Evolutionary conservation across 2,797 vertebrate genomes (phyloP), one percentile per base, ranked within the genome.

Genomic region (Sitta carolinensis): DNA sequence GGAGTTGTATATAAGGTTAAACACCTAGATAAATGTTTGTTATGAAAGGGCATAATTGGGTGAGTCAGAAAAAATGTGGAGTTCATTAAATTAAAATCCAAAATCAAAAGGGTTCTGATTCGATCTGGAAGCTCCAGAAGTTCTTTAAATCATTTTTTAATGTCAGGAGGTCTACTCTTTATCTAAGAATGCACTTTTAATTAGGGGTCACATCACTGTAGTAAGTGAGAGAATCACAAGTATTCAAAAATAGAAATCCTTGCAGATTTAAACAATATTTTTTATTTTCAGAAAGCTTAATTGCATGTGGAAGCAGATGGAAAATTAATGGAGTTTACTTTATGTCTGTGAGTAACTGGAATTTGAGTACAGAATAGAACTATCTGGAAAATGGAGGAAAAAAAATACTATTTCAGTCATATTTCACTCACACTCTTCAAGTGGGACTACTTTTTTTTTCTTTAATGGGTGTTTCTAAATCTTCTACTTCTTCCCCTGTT

Each of bases 241-340:
- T 82, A 61, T 62, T 92, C 0, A 1, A 80, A 95, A 95, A 80
- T 55, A 93, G 36, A 89, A 92, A 82, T 63, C 47, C 62, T 89
- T 95, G 20, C 51, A 85, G 30, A 77, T 90, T 89, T 87, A 34
- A 40, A 45, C 50, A 89, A 51, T 80, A 89, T 68, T 75, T 13
- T 90, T 94, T 36, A 79, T 90, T 90, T 95, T 92, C 68, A 90
- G 64, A 80, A 90, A 70, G 15, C 27, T 80, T 83, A 67, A 83
- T 89, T 50, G 30, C 66, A 11, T 87, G 50, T 91, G 47, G 80
- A 93, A 95, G 52, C 52, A 89, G 81, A 66, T 93, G 40, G 57
- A 87, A 93, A 92, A 95, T 83, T 67, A 90, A 32, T 75, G 50
- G 57, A 51, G 23, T 83, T 84, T 52, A n/a, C 36, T 76, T 82